phyloP scores from a whole-genome alignment of 1,140 invertebrate species.

The Zaprionus tsacasi region DNA sequence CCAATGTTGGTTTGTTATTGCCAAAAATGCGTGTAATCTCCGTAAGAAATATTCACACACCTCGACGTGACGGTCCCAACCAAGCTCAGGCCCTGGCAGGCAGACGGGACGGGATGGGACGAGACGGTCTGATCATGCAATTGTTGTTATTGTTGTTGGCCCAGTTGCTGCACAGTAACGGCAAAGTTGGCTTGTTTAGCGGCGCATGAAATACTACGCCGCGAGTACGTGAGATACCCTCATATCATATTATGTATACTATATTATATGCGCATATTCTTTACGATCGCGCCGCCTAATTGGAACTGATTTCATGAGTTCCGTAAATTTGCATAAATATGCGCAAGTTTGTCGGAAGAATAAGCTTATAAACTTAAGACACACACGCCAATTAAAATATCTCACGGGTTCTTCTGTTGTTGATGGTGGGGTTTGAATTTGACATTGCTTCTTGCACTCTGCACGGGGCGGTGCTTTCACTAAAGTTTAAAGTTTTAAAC shows the following conservation, averaged over 20 bases:
- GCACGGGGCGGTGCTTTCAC: slow-evolving; percentile 25
- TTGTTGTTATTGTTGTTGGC: slow-evolving; percentile 61
- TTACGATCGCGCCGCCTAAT: slow-evolving; percentile 25
- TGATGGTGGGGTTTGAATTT: neutral
- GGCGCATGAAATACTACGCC: slow-evolving; percentile 41
- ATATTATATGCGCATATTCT: slow-evolving; percentile 4
- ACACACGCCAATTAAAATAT: slow-evolving; percentile 2
- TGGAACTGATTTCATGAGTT: slow-evolving; percentile 10
- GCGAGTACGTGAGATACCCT: slow-evolving; percentile 18
- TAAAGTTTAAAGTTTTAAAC: neutral
- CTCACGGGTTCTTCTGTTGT: neutral
- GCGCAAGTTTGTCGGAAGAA: slow-evolving; percentile 9
- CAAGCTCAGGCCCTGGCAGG: slow-evolving; percentile 9
- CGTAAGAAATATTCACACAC: slow-evolving; percentile 77
- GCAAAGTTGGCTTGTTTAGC: slow-evolving; percentile 27
- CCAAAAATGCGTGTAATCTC: slow-evolving; percentile 76
- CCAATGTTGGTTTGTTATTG: slow-evolving; percentile 50
- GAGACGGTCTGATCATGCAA: slow-evolving; percentile 37
- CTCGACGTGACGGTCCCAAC: slow-evolving; percentile 33
- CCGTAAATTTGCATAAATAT: slow-evolving; percentile 24
- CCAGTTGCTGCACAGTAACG: slow-evolving; percentile 35
- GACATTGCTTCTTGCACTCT: slow-evolving; percentile 4
- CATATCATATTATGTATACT: slow-evolving; percentile 20
- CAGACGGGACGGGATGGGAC: slow-evolving; percentile 1
- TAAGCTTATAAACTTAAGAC: slow-evolving; percentile 3